Conservation (phyloP, 2,113 vertebrate species). For the Cacatua alba region DNA sequence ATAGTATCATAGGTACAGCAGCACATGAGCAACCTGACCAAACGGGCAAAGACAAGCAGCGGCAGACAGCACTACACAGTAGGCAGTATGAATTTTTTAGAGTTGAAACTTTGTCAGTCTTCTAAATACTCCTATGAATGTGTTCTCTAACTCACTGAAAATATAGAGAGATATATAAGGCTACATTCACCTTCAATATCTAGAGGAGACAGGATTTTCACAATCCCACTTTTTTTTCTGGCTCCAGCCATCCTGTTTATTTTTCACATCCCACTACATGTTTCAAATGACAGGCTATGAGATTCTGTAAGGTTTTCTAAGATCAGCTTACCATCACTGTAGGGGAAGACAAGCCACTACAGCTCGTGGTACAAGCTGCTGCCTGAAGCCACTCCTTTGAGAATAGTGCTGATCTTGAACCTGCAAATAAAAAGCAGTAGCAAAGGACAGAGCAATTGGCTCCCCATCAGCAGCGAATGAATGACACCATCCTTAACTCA, state of each 20-base stretch:
- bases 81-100: neutral
- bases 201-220: neutral
- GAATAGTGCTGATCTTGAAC: neutral
- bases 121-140: neutral
- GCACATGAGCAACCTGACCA: neutral
- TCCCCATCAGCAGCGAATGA: neutral
- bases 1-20: neutral
- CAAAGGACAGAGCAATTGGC: neutral
- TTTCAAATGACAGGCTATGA: neutral
- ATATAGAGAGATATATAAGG: neutral
- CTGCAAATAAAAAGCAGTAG: neutral
- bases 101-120: neutral
- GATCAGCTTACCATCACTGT: neutral
- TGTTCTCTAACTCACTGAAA: neutral
- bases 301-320: neutral
- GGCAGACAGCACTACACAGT: neutral
- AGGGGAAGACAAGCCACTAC: neutral
- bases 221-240: neutral
- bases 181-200: neutral
- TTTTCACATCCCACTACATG: neutral
- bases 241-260: neutral
- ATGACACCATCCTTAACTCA: neutral
- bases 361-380: neutral
- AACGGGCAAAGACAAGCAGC: neutral
- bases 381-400: neutral